Evolutionary conservation across 2,888 invertebrate species (phyloP).

Genomic region (Leptinotarsa rubiginosa): DNA sequence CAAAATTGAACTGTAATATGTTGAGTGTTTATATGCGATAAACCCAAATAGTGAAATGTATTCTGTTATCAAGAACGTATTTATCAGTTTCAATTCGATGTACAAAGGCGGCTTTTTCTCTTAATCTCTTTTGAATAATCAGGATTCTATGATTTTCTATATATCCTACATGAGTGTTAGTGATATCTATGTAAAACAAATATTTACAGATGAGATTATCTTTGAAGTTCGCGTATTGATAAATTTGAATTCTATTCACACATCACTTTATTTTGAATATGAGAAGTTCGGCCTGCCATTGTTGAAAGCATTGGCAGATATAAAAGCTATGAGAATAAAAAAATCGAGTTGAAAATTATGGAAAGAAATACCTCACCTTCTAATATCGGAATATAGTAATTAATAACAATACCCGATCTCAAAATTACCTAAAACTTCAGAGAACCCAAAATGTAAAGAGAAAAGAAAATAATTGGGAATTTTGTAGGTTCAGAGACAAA

Average conservation of each 20-base stretch:
- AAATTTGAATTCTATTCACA: not conserved
- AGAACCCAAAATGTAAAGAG: too few relatives aligned
- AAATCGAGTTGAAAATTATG: too few relatives aligned
- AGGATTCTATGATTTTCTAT: constrained; percentile 45
- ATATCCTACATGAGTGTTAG: constrained; percentile 29
- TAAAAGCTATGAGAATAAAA: too few relatives aligned
- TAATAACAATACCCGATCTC: too few relatives aligned
- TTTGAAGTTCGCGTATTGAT: not conserved
- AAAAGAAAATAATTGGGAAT: too few relatives aligned
- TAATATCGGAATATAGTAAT: too few relatives aligned
- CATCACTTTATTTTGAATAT: not conserved
- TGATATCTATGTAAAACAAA: constrained; percentile 26
- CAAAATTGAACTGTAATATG: constrained; percentile 7
- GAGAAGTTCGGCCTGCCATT: not conserved
- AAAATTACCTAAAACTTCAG: too few relatives aligned
- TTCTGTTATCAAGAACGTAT: constrained; percentile 40
- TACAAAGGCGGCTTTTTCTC: constrained; percentile 44
- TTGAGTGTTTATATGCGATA: constrained; percentile 18
- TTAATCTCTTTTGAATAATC: constrained; percentile 47
- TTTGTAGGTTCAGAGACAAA: too few relatives aligned
- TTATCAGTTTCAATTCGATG: constrained; percentile 45
- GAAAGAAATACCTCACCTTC: too few relatives aligned
- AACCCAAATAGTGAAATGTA: constrained; percentile 21
- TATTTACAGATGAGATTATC: constrained; percentile 33
- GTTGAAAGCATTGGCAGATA: not conserved